Base-by-base conservation (phyloP, 2,113 vertebrate species). In the Blennius ocellaris region DNA sequence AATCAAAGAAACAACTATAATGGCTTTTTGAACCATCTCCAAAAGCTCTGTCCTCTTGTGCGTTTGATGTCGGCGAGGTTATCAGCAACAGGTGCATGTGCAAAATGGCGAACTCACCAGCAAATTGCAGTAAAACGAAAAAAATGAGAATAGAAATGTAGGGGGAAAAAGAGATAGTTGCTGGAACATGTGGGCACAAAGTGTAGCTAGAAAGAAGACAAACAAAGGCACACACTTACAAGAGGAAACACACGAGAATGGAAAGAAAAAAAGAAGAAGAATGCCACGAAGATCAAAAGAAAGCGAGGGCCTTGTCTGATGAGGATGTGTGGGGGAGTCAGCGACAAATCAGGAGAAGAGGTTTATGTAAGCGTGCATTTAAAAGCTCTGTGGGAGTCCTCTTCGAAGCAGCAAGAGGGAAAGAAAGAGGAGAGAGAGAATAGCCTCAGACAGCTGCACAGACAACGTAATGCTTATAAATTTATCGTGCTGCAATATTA, bases 401-500 rank as follows among this genome's bases (percentile, higher is more conserved):
- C 63, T 62, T 74, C 45, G 56, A 58, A 15, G 62, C 40, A 53
- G 52, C n/a, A 44, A 78, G 64, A 54, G 12, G 63, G 45, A 50
- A 55, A 49, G 47, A 69, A 55, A 80, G 51, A 57, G 11, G 11
- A 52, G 15, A 71, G 43, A 64, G 54, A 79, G 56, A 85, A 81
- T 48, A 74, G 77, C 78, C 12, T 43, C 48, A 30, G 70, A 70
- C 78, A 51, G 71, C 72, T 58, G 9, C 6, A 60, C 65, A 80
- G 84, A 86, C 76, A 74, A 60, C 16, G 74, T 71, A 73, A 85
- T 81, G 87, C 82, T 85, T 66, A 74, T 64, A 64, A 85, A 71
- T 78, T 37, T 61, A 86, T 89, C 72, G 60, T 49, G 53, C 84
- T 92, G 82, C 69, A 90, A 92, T 88, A 89, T 80, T 85, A 79